Base-by-base conservation (phyloP, 92 coral and sea anemone genomes). In the Zoanthus sansibaricus region DNA sequence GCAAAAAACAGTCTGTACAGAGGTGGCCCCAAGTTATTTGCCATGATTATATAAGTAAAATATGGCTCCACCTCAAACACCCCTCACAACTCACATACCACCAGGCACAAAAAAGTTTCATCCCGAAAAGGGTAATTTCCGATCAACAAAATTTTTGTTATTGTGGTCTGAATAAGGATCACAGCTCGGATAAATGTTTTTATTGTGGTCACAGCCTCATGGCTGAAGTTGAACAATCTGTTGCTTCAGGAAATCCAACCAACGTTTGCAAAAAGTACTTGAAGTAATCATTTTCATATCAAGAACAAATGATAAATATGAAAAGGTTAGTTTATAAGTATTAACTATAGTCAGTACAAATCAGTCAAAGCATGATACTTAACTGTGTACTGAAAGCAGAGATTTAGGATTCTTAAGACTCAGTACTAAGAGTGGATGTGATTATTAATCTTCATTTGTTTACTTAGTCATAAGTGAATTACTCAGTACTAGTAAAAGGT, bases 1-100 rank as follows among this genome's bases (percentile, higher is more conserved):
- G 73, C 73, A 30, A 69, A 69, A 69, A 69, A 69, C 68, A 61
- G 68, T 61, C 25, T 61, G 68, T 61, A 61, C 68, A 61, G 68
- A 61, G 68, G 68, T 61, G 68, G 68, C 68, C 68, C 66, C 66
- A 58, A 58, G 66, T 58, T 21, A 12, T 58, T 58, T 20, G 66
- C 66, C 66, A 58, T 58, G 66, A 58, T 58, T 58, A 58, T 12
- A 58, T 58, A 58, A 58, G 66, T 58, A 58, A 58, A 58, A 58
- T 58, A 58, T 58, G 66, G 66, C 66, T 58, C 66, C 66, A 20
- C 66, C 66, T 58, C 66, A 58, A 58, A 58, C 66, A 15, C 20
- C 66, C 66, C 66, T 58, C 68, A n/a, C 68, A 61, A 61, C 68
- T 61, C 68, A 61, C 31, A 61, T 61, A 61, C 68, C 68, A 61